These are phyloP conservation scores for Eudyptes chrysolophus DNA, from an alignment of 2,113 vertebrate species.

Conservation along the genomic window DNA sequence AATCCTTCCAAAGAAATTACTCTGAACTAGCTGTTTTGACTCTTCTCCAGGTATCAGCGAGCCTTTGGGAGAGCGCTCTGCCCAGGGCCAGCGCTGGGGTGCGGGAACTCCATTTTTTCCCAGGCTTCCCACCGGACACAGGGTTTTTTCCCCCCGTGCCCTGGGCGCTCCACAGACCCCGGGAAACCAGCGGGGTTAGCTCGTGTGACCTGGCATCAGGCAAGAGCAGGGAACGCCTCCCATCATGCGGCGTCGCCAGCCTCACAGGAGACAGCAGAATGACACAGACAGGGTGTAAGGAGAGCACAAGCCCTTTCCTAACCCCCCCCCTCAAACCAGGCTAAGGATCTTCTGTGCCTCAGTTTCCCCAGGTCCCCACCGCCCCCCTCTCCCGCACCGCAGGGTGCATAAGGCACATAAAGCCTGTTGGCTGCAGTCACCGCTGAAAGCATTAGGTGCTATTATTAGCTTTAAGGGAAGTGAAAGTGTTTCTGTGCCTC, in stretches of 20 bases:
- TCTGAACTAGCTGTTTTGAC: neutral
- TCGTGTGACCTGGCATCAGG: rapidly evolving
- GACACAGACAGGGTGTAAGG: rapidly evolving
- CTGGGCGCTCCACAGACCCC: rapidly evolving
- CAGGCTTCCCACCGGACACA: rapidly evolving
- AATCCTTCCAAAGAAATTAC: neutral
- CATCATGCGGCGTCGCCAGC: rapidly evolving
- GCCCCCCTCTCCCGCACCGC: neutral
- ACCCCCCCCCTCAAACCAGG: neutral
- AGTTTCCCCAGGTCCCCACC: neutral
- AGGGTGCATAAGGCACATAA: neutral
- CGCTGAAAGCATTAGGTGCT: neutral
- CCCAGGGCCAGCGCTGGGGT: neutral
- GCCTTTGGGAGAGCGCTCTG: neutral
- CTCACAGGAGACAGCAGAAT: neutral
- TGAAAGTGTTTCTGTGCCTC: slow-evolving; percentile 13
- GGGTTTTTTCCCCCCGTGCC: rapidly evolving
- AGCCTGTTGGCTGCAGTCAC: neutral
- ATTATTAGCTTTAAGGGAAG: slow-evolving; percentile 47
- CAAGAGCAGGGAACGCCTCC: neutral
- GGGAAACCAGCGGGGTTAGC: rapidly evolving
- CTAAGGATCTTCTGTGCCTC: neutral
- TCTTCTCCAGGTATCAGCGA: neutral
- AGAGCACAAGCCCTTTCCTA: neutral
- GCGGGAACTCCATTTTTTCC: neutral